Percentiles rank a stretch among this genome's conserved stretches.
Conservation (phyloP, 2,888 invertebrate species). For the Drosophila flavopinicola region DNA sequence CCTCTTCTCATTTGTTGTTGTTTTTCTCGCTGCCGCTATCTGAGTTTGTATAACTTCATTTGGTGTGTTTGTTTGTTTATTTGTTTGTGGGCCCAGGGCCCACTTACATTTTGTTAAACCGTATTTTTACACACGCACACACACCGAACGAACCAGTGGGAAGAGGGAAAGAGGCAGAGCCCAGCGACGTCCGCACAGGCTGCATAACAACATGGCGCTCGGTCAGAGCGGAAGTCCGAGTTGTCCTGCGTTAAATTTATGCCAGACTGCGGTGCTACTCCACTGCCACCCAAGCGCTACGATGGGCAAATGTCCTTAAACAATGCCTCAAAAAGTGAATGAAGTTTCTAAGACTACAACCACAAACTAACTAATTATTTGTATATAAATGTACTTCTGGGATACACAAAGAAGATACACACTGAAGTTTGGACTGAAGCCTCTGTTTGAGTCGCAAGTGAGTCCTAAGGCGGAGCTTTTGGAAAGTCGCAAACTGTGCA, state of each 20-base stretch:
- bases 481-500: too few relatives aligned
- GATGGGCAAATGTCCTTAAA: conserved; percentile 29
- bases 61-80: conserved; percentile 54
- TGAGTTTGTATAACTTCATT: conserved; percentile 73
- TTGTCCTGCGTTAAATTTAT: conserved; percentile 72
- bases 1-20: conserved; percentile 15
- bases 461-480: too few relatives aligned
- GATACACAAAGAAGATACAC: too few relatives aligned
- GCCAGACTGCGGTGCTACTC: conserved; percentile 49
- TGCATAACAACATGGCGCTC: conserved; percentile 74
- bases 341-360: too few relatives aligned
- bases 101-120: conserved; percentile 60
- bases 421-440: too few relatives aligned
- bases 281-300: conserved; percentile 32
- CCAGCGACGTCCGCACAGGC: conserved; percentile 43
- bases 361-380: too few relatives aligned
- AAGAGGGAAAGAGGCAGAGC: conserved; percentile 6
- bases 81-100: conserved; percentile 36
- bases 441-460: too few relatives aligned
- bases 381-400: too few relatives aligned
- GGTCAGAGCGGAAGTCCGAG: conserved; percentile 71
- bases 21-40: conserved; percentile 52
- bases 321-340: neutral
- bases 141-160: conserved; percentile 1
- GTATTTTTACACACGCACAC: conserved; percentile 51